Conservation (phyloP, 2,888 invertebrate species). For the Drosophila stalkeri region DNA sequence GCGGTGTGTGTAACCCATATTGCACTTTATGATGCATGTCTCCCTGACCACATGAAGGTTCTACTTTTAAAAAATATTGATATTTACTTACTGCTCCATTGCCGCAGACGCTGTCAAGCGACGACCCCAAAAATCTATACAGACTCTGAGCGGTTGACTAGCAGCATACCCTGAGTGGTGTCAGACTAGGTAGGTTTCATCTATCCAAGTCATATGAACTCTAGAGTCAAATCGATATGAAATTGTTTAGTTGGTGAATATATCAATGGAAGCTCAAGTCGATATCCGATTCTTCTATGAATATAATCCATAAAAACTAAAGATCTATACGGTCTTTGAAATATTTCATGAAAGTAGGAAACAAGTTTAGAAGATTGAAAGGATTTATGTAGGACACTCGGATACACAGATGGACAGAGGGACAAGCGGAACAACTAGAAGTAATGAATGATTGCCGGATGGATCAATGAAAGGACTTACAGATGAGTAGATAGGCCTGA, state of each 20-base stretch:
- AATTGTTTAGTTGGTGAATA: background rate
- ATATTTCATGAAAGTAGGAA: too few relatives aligned
- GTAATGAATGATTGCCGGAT: too few relatives aligned
- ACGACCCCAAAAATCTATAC: background rate
- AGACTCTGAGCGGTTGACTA: background rate
- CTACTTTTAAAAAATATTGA: constrained; percentile 58
- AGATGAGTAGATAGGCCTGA: background rate
- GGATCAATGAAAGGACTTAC: background rate
- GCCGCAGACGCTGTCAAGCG: constrained; percentile 59
- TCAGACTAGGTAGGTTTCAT: too few relatives aligned
- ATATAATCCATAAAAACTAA: too few relatives aligned
- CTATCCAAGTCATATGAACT: background rate
- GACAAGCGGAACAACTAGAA: too few relatives aligned
- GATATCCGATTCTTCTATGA: too few relatives aligned
- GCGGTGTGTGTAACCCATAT: constrained; percentile 42
- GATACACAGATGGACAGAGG: too few relatives aligned
- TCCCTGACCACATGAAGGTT: constrained; percentile 25
- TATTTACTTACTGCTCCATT: constrained; percentile 67
- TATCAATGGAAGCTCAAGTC: background rate
- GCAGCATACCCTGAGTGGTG: background rate
- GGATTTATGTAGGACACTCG: background rate
- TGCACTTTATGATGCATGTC: constrained; percentile 79
- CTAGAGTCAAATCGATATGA: background rate
- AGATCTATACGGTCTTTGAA: too few relatives aligned
- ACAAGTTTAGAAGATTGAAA: background rate